Percentiles rank a stretch among this genome's conserved stretches.
Evolutionary conservation across 2,888 invertebrate genomes (phyloP).

Genomic region (Platycheirus albimanus): DNA sequence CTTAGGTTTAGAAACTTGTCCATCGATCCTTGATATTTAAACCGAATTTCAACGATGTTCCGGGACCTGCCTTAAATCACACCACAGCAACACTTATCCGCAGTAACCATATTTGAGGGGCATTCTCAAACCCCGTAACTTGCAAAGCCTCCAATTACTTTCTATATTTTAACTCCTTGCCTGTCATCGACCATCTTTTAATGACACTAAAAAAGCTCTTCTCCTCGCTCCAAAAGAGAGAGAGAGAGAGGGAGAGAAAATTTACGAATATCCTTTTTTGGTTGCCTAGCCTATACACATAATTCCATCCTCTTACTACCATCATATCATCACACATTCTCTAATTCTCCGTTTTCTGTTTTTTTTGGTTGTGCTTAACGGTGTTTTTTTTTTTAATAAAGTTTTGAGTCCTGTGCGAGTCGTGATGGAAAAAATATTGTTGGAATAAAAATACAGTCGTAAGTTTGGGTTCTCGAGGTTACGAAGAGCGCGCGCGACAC

Average conservation of each 20-base stretch:
- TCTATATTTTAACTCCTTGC: constrained; percentile 24
- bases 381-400: constrained; percentile 7
- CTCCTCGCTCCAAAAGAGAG: constrained; percentile 10
- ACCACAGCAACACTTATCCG: constrained; percentile 28
- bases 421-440: constrained; percentile 44
- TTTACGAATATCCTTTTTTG: constrained; percentile 42
- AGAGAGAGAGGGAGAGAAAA: constrained; percentile 4
- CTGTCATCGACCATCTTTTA: constrained; percentile 60
- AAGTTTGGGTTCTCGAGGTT: constrained; percentile 52
- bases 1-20: too few relatives aligned
- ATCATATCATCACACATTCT: constrained; percentile 54
- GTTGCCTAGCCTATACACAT: constrained; percentile 52
- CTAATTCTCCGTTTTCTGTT: constrained; percentile 1
- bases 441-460: constrained; percentile 51
- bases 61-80: too few relatives aligned
- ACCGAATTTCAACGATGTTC: too few relatives aligned
- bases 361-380: constrained; percentile 20
- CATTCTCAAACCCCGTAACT: not conserved
- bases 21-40: too few relatives aligned
- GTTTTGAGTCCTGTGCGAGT: constrained; percentile 15
- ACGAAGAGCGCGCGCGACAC: constrained; percentile 47
- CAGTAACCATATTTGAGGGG: constrained; percentile 5
- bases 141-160: constrained; percentile 40
- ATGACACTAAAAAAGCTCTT: constrained; percentile 55
- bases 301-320: constrained; percentile 44